Evolutionary conservation across 2,113 vertebrate genomes (phyloP), one percentile per base, ranked within the genome.

Genomic region (Hippocampus barbouri): DNA sequence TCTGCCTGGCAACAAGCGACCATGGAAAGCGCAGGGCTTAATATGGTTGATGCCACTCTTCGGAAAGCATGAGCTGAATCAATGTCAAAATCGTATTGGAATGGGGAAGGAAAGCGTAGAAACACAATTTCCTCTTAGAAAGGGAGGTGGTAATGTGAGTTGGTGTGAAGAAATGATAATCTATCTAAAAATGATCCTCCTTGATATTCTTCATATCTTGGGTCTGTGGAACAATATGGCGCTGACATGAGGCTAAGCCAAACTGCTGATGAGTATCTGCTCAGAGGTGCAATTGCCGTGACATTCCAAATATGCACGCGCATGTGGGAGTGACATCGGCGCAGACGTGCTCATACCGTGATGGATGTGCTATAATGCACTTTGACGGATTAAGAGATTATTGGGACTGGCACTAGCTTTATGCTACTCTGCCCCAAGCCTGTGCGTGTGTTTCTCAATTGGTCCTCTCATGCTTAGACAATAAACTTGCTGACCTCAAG

Each of bases 381-480:
- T 45, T 66, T 87, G 86, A 89, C 85, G 79, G 86, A 89, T 90
- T 74, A 88, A 81, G 34, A 83, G 76, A 76, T 79, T 82, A 86
- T 85, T 83, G 74, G 64, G 25, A 9, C 47, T 15, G 70, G 71
- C 83, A 47, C 57, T 57, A 75, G 67, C 53, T 66, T 82, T 70
- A 74, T 74, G 60, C 70, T 67, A 57, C 70, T 69, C 74, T 68
- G 47, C 1, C 2, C 23, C 8, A 75, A 59, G 0, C 30, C 18
- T 71, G 70, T 53, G 61, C 25, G 49, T 49, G 38, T 65, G 47
- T 27, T 78, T 72, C 71, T 41, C 70, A 75, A 68, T 81, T 79
- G 77, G 41, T 72, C 70, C n/a, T 77, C 66, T 72, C 77, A 85
- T 71, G 41, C 68, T 74, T 30, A 64, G 64, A 77, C 66, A 70